phyloP scores from a whole-genome alignment of 2,113 vertebrate species.

The Callorhinus ursinus region DNA sequence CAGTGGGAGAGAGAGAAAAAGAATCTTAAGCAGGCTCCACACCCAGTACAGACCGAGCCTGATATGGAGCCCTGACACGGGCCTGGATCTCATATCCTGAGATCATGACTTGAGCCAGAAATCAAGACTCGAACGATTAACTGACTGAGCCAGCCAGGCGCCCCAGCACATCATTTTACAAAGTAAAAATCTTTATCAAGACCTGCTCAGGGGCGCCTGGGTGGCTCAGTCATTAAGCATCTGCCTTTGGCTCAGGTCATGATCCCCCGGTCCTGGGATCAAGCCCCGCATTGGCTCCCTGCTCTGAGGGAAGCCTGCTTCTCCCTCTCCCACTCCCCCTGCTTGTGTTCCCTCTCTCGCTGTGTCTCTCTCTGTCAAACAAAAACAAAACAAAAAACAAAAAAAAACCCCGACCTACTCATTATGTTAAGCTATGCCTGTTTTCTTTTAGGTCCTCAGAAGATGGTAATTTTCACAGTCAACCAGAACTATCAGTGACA shows the following conservation, averaged over 20 bases:
- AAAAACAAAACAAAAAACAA: too few species aligned
- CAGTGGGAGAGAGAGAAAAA: neutral
- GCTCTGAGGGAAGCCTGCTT: too few species aligned
- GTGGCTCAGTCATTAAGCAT: too few species aligned
- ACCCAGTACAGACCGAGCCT: neutral
- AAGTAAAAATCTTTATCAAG: slow-evolving; percentile 49
- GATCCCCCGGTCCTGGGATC: too few species aligned
- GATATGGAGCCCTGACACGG: neutral
- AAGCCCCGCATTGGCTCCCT: too few species aligned
- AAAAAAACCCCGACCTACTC: neutral
- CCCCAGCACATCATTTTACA: neutral
- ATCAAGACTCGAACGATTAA: neutral
- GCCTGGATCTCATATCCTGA: neutral
- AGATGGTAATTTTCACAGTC: slow-evolving; percentile 55
- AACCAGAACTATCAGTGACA: neutral
- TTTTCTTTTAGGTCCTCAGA: slow-evolving; percentile 47
- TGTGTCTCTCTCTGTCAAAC: too few species aligned
- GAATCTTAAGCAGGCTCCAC: neutral
- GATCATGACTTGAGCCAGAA: neutral
- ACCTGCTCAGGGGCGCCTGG: neutral
- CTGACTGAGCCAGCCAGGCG: neutral
- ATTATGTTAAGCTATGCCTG: slow-evolving; percentile 9
- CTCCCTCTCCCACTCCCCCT: too few species aligned
- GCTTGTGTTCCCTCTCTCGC: too few species aligned
- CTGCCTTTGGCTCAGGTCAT: too few species aligned